Percentiles rank a stretch among this genome's conserved stretches.
phyloP scores from a whole-genome alignment of 2,888 invertebrate genomes.

The Cephus nigrinus region DNA sequence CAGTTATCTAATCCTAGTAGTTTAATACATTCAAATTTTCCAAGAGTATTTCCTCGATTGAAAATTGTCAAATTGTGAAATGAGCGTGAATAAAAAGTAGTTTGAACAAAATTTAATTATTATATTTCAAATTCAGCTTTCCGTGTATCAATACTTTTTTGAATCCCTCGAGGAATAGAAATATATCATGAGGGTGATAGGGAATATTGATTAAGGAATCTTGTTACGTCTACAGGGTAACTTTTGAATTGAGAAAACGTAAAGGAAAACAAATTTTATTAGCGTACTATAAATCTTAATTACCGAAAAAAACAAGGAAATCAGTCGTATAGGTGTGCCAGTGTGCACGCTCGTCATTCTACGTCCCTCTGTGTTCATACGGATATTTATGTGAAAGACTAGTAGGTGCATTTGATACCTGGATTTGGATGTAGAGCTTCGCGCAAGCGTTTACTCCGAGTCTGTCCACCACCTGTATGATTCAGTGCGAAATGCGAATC shows the following conservation, averaged over 20 bases:
- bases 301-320: neutral
- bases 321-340: neutral
- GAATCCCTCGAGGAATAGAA: neutral
- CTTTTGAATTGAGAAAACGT: neutral
- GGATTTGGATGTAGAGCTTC: neutral
- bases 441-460: conserved; percentile 14
- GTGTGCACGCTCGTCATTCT: neutral
- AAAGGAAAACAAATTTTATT: neutral
- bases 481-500: conserved; percentile 16
- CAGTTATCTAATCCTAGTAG: no score
- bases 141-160: neutral
- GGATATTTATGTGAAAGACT: neutral
- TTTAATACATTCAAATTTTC: no score
- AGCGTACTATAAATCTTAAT: neutral
- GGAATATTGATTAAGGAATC: neutral
- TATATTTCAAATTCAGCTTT: neutral
- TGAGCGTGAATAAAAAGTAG: no score
- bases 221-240: neutral
- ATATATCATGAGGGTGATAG: neutral
- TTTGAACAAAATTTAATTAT: no score
- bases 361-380: neutral
- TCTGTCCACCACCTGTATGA: conserved; percentile 16
- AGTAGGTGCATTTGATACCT: neutral
- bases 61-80: no score
- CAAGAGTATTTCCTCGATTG: no score